Evolutionary conservation across 64 coral and sea anemone genomes (phyloP).

Genomic region (Exaiptasia diaphana): DNA sequence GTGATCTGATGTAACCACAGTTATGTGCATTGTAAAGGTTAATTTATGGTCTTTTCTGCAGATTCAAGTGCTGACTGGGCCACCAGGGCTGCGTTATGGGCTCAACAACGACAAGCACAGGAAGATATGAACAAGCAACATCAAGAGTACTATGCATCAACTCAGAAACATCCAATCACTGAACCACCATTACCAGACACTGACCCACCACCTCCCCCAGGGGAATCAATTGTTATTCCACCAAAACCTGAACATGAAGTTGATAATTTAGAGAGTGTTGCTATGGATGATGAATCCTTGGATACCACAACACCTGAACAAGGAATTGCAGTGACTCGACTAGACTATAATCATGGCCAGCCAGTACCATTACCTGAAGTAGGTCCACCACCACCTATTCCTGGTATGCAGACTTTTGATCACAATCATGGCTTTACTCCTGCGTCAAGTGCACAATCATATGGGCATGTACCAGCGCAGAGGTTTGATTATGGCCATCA

Average conservation of each 20-base stretch:
- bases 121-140: conserved; percentile 72
- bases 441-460: conserved; percentile 42
- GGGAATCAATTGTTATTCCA: conserved; percentile 42
- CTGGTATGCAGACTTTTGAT: conserved; percentile 78
- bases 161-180: conserved; percentile 36
- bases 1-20: no score
- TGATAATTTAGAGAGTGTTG: conserved; percentile 86
- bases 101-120: conserved; percentile 82
- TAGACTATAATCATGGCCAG: conserved; percentile 62
- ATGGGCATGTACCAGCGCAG: conserved; percentile 44
- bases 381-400: conserved; percentile 15
- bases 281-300: conserved; percentile 83
- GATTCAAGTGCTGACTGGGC: conserved; percentile 89
- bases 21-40: no score
- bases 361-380: conserved; percentile 25
- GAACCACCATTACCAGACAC: conserved; percentile 12
- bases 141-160: conserved; percentile 61
- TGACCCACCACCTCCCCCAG: conserved; percentile 74
- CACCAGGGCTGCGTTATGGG: conserved; percentile 86
- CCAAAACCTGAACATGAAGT: conserved; percentile 9
- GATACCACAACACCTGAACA: neutral
- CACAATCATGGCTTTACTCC: conserved; percentile 79
- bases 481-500: conserved; percentile 86
- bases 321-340: conserved; percentile 20
- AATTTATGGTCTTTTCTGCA: conserved; percentile 29